Evolutionary conservation across 2,888 invertebrate genomes (phyloP), one percentile per base, ranked within the genome.

Genomic region (Apamea crenata): DNA sequence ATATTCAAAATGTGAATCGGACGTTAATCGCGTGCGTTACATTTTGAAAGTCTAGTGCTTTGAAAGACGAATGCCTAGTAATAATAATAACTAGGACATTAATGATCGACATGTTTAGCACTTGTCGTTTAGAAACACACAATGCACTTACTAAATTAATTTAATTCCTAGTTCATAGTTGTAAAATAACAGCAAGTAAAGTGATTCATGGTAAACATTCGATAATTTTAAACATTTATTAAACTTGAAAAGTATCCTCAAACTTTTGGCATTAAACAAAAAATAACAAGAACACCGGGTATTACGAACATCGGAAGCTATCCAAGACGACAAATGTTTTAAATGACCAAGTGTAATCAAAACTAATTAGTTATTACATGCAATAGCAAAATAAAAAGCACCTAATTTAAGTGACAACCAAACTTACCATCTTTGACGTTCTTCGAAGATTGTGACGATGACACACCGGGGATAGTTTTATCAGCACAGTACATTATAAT

Each of bases 391-490:
- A 84, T 90, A 84, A 72, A 61, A 85, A 72, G 74, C 85, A 85
- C 56, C 32, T 59, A n/a, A n/a, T n/a, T 50, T 73, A 87, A 72
- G 81, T 91, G 92, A 85, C 91, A 91, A 91, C 92, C 92, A 93
- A 93, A 97, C 98, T 97, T 97, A 98, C 98, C 98, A 97, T 98
- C 98, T 97, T 98, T 98, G 97, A 97, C 97, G 97, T 97, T 97
- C 97, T 97, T 97, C 95, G 97, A 96, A 96, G 97, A 97, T 97
- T 97, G 98, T 94, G 97, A 98, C 97, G 97, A 98, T 97, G 97
- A 98, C 97, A 97, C 97, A 97, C 97, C 98, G 97, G 97, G 97
- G 96, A 97, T 97, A 96, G 97, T 98, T 97, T 98, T 98, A 97
- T 98, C 98, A 95, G 98, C 98, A 97, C 98, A 98, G 96, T 98